Evolutionary conservation across 2,888 invertebrate species (phyloP), one percentile per base, ranked within the genome.

Genomic region (Tenthredo notha): DNA sequence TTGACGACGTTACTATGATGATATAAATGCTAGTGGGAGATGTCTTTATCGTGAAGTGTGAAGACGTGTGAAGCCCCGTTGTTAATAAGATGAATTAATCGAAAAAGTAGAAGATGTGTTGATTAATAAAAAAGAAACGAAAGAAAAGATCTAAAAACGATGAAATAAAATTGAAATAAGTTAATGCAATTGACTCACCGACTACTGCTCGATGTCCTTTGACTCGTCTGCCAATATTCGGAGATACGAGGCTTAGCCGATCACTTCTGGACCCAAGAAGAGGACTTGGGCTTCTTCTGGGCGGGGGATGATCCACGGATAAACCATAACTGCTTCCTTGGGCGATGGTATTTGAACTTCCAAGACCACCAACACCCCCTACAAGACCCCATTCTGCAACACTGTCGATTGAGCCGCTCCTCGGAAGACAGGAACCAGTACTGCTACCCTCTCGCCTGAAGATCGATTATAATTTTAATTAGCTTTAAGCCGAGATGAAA

Each of bases 361-460:
- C 86, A 91, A 92, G 25, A 93, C 93, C 86, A 93, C 90, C 85
- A 10, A 85, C 58, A 43, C 90, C 90, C 15, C 90, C 90, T 37
- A 88, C 86, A 58, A 90, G 85, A 12, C 90, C 89, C 91, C 92
- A 92, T 88, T 92, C 92, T 58, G 92, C 91, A 47, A 92, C 87
- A 87, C 93, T 93, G 94, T 97, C 97, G 91, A 97, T 97, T 93
- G 97, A 97, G 87, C 97, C 96, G 86, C 97, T 97, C 4, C 97
- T 95, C 6, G 97, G 96, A 37, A 92, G 88, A 83, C 92, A 92
- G 47, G 92, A 92, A 84, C 91, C 88, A 43, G 91, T 89, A 25
- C 90, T 87, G 84, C 90, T 91, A 29, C 85, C 85, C 25, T 92
- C 91, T 85, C 92, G 91, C 86, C 92, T 92, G 86, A 82, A 67